Evolutionary conservation across 2,888 invertebrate species (phyloP).

Genomic region (Smittia sp.): DNA sequence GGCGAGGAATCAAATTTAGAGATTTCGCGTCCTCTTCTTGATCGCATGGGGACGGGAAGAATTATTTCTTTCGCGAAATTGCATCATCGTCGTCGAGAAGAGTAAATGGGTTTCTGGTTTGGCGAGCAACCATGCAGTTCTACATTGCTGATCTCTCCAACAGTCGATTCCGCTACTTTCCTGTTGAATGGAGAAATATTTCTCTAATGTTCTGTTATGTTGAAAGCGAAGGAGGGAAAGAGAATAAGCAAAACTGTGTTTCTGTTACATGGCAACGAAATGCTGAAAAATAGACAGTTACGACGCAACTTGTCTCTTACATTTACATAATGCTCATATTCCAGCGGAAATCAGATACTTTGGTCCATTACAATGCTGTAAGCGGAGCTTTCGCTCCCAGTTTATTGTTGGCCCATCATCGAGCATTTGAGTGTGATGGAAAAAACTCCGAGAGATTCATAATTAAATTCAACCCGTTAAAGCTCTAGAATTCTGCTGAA

Average conservation of each 20-base stretch:
- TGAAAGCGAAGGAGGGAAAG: constrained; percentile 3
- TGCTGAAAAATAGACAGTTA: neutral
- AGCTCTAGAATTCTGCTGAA: no score
- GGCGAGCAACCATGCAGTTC: neutral
- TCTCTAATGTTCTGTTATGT: constrained; percentile 6
- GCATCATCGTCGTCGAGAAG: neutral
- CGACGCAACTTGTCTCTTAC: neutral
- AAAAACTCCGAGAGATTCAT: no score
- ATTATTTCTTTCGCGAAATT: neutral
- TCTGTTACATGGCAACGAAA: constrained; percentile 17
- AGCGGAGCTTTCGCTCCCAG: no score
- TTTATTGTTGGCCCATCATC: no score
- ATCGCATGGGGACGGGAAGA: neutral
- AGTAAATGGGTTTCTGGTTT: neutral
- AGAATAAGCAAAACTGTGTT: constrained; percentile 16
- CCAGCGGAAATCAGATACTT: neutral
- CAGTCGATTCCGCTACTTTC: constrained; percentile 1
- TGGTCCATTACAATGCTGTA: neutral
- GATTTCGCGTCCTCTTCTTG: neutral
- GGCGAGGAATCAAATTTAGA: neutral
- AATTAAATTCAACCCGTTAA: no score
- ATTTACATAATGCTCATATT: constrained; percentile 16
- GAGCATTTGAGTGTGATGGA: no score
- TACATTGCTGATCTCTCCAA: neutral
- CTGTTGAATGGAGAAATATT: constrained; percentile 12